Conservation (phyloP, 2,888 invertebrate genomes). For the Tenthredo livida region DNA sequence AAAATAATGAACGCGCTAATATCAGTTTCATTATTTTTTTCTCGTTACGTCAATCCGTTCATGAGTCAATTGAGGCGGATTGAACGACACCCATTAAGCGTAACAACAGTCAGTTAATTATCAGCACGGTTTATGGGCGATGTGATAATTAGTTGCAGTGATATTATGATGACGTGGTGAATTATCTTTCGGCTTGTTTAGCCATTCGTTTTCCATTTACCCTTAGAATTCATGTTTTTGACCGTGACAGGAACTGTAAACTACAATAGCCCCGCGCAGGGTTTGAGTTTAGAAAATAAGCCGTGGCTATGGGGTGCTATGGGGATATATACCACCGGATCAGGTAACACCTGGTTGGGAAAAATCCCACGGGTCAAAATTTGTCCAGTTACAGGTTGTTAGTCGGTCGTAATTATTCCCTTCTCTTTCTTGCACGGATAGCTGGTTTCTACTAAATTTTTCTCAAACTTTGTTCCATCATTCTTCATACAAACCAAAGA, state of each 20-base stretch:
- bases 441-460: background rate
- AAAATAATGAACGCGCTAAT: background rate
- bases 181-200: background rate
- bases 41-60: background rate
- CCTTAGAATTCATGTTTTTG: background rate
- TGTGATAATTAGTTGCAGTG: background rate
- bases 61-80: background rate
- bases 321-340: background rate
- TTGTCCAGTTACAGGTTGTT: slow-evolving; percentile 18
- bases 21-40: background rate
- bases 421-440: background rate
- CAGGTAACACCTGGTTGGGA: slow-evolving; percentile 26
- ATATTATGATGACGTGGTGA: background rate
- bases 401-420: background rate
- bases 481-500: background rate
- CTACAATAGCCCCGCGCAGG: background rate
- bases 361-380: slow-evolving; percentile 2
- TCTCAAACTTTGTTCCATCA: background rate
- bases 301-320: background rate
- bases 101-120: background rate
- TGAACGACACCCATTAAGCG: background rate
- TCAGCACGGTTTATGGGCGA: background rate
- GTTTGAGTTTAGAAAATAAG: background rate
- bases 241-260: background rate
- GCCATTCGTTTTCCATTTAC: background rate